Evolutionary conservation across 2,797 vertebrate species (phyloP), one percentile per base, ranked within the genome.

Genomic region (Alca torda): DNA sequence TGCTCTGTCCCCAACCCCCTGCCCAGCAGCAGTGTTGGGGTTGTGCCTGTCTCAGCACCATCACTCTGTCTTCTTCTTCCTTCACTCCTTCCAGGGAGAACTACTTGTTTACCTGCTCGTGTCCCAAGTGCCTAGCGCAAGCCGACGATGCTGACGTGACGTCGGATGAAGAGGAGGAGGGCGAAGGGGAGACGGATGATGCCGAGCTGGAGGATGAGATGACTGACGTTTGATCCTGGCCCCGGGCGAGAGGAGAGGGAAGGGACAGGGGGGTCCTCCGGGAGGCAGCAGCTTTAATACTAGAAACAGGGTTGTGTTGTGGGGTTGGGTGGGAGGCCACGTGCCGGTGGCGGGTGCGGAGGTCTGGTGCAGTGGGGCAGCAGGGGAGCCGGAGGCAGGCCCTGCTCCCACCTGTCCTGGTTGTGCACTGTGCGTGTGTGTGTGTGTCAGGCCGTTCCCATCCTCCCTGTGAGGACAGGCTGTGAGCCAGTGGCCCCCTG

Each of bases 121-220:
- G 99, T 96, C 98, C 98, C 74, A 99, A 99, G 98, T 99, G 99
- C 96, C 84, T 98, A 78, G 98, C 98, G 8, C 99, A 99, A 98
- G 98, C 98, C 8, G 98, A 99, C 4, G 99, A 99, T 21, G 98
- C 98, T 1, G 99, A 99, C 4, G 78, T 99, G 97, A 99, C 99
- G 13, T 99, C 99, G 0, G 99, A 99, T 5, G 99, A 99, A 51
- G 99, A 99, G 9, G 99, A 99, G 77, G 99, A 99, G 6, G 99
- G 99, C 0, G 99, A 99, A 37, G 99, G 98, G 41, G 98, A 98
- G 76, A 95, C 98, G 0, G 98, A 98, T 6, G 98, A 98, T 11
- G 99, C 99, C 0, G 99, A 99, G 82, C 98, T 99, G 95, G 99
- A 99, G 95, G 99, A 99, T 46, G 99, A 99, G 98, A 99, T 99